Evolutionary conservation across 2,797 vertebrate species (phyloP).

Genomic region (Euphonia xanthogaster): DNA sequence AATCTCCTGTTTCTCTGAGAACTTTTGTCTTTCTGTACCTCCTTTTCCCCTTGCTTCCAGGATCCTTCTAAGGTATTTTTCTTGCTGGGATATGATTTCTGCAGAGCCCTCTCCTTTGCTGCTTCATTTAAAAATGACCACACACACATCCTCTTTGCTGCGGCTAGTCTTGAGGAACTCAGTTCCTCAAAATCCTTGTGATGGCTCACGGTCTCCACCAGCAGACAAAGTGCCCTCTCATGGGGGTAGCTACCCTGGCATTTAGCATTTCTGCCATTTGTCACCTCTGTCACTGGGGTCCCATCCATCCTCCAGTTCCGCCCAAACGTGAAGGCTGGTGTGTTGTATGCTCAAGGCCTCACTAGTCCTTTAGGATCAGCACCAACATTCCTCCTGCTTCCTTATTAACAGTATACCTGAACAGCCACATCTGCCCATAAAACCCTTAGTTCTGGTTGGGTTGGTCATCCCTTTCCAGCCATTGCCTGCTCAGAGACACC

Average conservation of each 20-base stretch:
- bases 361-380: neutral
- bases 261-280: neutral
- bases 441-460: neutral
- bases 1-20: neutral
- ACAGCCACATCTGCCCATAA: neutral
- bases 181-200: neutral
- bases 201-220: neutral
- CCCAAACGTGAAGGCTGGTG: neutral
- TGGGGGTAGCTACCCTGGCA: rapidly evolving
- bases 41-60: neutral
- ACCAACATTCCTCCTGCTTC: neutral
- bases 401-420: neutral
- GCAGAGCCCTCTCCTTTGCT: neutral
- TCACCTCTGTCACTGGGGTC: neutral
- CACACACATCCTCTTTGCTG: neutral
- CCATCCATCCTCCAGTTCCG: neutral
- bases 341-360: neutral
- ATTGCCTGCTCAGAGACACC: neutral
- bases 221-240: neutral
- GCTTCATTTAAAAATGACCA: neutral
- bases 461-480: neutral
- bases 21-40: neutral
- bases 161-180: neutral
- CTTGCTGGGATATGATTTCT: neutral
- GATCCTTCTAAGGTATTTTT: neutral